phyloP scores from a whole-genome alignment of 2,797 vertebrate genomes.

The Sebastes matsubarae region DNA sequence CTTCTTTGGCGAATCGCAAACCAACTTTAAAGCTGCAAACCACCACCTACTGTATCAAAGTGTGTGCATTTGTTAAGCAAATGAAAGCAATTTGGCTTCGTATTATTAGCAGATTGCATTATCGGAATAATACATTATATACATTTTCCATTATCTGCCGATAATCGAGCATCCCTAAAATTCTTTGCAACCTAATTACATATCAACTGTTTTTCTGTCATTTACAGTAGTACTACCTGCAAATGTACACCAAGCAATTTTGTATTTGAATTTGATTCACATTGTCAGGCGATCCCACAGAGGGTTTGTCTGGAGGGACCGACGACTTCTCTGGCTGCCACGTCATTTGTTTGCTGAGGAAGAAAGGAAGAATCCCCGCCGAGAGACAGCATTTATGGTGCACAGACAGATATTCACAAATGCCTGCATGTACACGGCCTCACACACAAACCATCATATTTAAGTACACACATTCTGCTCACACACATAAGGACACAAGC shows the following conservation, averaged over 20 bases:
- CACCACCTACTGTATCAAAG: no score
- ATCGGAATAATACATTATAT: background rate
- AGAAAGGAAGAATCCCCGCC: slow-evolving; percentile 46
- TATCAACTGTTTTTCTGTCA: background rate
- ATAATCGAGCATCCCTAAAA: background rate
- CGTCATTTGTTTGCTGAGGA: slow-evolving; percentile 57
- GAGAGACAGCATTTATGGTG: slow-evolving; percentile 45
- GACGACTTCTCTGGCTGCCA: slow-evolving; percentile 31
- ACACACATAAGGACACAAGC: background rate
- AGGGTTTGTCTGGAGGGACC: slow-evolving; percentile 44
- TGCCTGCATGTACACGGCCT: background rate
- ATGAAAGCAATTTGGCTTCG: no score
- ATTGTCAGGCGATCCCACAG: slow-evolving; percentile 29
- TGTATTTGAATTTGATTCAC: background rate
- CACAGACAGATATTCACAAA: slow-evolving; percentile 7
- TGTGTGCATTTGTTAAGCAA: no score
- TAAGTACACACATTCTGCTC: background rate
- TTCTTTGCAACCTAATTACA: background rate
- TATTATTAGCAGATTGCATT: no score
- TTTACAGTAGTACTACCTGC: background rate
- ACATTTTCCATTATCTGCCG: background rate
- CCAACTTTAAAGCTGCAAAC: no score
- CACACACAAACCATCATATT: background rate
- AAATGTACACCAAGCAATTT: background rate
- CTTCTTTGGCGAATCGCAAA: no score